Percentiles rank a stretch among this genome's conserved stretches.
These are phyloP conservation scores for Labrus mixtus DNA, from an alignment of 2,113 vertebrate species.

Conservation along the genomic window DNA sequence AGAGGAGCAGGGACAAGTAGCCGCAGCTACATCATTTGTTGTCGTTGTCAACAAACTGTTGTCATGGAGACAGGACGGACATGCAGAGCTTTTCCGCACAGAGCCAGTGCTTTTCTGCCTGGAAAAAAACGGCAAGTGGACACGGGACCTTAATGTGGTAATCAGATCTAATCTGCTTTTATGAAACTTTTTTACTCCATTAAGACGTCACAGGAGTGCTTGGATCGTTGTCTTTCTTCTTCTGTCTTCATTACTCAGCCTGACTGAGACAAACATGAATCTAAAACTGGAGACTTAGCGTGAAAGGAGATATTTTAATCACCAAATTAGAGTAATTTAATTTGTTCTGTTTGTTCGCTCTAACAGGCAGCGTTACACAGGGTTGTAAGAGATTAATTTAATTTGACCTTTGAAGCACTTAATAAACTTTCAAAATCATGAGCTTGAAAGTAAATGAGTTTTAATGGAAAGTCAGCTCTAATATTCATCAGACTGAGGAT, in stretches of 20 bases:
- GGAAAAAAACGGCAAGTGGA: too few species aligned
- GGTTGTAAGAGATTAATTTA: not conserved
- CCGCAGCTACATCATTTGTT: too few species aligned
- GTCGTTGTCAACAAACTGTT: too few species aligned
- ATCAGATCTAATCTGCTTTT: constrained; percentile 12
- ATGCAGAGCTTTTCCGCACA: too few species aligned
- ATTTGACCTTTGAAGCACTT: not conserved
- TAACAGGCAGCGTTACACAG: not conserved
- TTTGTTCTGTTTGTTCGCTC: constrained; percentile 8
- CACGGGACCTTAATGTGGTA: not conserved
- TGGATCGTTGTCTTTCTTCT: constrained; percentile 14
- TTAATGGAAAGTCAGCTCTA: constrained; percentile 2
- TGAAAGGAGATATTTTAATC: constrained; percentile 18
- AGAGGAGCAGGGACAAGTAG: too few species aligned
- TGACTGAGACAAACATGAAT: constrained; percentile 2
- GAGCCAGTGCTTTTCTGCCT: too few species aligned
- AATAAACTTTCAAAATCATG: not conserved
- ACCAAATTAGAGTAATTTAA: constrained; percentile 25
- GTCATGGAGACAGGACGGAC: too few species aligned
- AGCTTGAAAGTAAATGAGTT: constrained; percentile 2
- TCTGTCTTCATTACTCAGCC: not conserved
- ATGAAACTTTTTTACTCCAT: constrained; percentile 3
- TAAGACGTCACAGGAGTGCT: constrained; percentile 2
- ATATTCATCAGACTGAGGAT: too few species aligned
- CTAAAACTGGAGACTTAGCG: not conserved